Base-by-base conservation (phyloP, 1,140 invertebrate species). In the Tribolium castaneum region DNA sequence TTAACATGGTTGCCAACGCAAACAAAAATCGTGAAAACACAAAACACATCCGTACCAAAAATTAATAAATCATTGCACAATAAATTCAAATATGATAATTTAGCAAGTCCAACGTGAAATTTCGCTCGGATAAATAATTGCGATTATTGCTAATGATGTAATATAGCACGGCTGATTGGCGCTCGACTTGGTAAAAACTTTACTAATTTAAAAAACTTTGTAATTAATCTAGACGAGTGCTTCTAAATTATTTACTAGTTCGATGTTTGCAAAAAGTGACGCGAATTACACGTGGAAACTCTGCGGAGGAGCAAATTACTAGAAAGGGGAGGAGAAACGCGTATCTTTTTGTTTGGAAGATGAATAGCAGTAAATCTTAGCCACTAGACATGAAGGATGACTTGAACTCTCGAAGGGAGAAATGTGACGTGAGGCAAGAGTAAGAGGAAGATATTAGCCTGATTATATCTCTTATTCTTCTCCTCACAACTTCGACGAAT, bases 351-450 rank as follows among this genome's bases (percentile, higher is more conserved):
- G 75, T 82, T 81, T 80, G 77, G 78, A 78, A 81, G 78, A 80
- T 82, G 81, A 80, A 81, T 82, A 72, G 80, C 80, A 75, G 76
- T 82, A 82, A 82, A 82, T 82, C 81, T 82, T 82, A 72, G 76
- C 80, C 79, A 75, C 77, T 78, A 80, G 81, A 82, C 81, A 81
- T 81, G 80, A 81, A 74, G 75, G 77, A 80, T 82, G 77, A 80
- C 77, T 81, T 76, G 80, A 78, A 80, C 76, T 70, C 77, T 79
- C 76, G 74, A 70, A 80, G 77, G 79, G 75, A 71, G 59, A 78
- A 80, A 70, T 77, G 79, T 77, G 79, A 80, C 71, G 76, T 75
- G 59, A 34, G 59, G 50, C 62, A 52, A 13, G 52, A 72, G 79
- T 13, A 77, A 74, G 76, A 73, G 71, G 30, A 79, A 62, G 78